These are phyloP conservation scores for Huso huso DNA, from an alignment of 2,797 vertebrate genomes.

Conservation along the genomic window DNA sequence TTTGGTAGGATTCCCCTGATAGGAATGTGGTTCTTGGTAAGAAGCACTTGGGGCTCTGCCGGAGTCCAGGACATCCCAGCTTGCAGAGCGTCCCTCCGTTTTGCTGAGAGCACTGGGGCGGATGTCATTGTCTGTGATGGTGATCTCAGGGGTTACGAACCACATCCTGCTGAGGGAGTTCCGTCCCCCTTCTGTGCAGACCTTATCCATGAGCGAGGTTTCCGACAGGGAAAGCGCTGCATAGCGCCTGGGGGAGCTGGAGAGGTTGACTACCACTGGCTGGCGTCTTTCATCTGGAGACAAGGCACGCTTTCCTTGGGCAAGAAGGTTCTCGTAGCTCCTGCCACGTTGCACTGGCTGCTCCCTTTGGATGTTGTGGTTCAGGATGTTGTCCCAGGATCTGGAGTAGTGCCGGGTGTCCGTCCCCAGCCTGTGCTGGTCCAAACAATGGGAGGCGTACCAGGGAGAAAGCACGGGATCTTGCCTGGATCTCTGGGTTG, in stretches of 20 bases:
- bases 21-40: conserved; percentile 38
- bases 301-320: conserved; percentile 59
- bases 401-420: conserved; percentile 83
- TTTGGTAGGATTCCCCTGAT: conserved; percentile 43
- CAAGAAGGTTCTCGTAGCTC: conserved; percentile 85
- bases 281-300: conserved; percentile 67
- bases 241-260: conserved; percentile 88
- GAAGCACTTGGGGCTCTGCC: conserved; percentile 34
- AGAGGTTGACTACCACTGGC: conserved; percentile 87
- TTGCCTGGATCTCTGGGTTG: conserved; percentile 52
- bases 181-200: conserved; percentile 56
- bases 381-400: conserved; percentile 92
- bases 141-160: conserved; percentile 94
- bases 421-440: conserved; percentile 65
- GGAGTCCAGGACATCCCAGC: conserved; percentile 60
- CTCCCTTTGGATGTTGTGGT: conserved; percentile 62
- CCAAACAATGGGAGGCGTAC: conserved; percentile 64
- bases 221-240: conserved; percentile 90
- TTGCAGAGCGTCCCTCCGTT: conserved; percentile 57
- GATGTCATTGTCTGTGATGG: conserved; percentile 93
- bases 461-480: conserved; percentile 68
- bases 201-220: conserved; percentile 78
- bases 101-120: conserved; percentile 57
- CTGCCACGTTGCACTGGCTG: conserved; percentile 74
- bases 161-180: conserved; percentile 67